Evolutionary conservation across 2,888 invertebrate genomes (phyloP), one percentile per base, ranked within the genome.

Genomic region (Mycalesis mineus): DNA sequence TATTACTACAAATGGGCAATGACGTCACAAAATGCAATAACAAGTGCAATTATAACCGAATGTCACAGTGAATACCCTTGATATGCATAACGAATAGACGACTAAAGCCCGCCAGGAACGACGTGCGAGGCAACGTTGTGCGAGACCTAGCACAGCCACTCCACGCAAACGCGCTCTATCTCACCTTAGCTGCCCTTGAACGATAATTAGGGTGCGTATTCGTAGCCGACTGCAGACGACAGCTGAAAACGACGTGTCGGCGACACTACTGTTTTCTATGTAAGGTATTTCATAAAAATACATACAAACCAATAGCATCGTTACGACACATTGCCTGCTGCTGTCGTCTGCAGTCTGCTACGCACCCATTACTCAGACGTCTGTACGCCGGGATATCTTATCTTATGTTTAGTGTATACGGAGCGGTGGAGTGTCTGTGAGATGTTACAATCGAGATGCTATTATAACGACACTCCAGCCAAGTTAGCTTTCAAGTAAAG

Each of bases 121-220:
- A 79, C 68, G 82, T 81, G 83, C 73, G 85, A 84, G 86, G 87
- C 84, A 83, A 83, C 87, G 84, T 85, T 83, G 85, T 85, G 86
- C 82, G 83, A 76, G 79, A 65, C 73, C 61, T 64, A 64, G 70
- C 73, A 68, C 69, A 60, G 63, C 49, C 71, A 64, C 71, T 53
- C 60, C 55, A 49, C 57, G 22, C 58, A 22, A 50, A 55, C 66
- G 56, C 36, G 47, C 55, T 39, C 31, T 9, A 14, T 45, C 45
- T 31, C 33, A 11, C 33, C 17, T 14, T n/a, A 49, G 49, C 39
- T 49, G 49, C 49, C 49, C 37, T 49, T 14, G n/a, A 49, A 37
- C 37, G 28, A 39, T 47, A 47, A 31, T 8, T n/a, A n/a, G n/a
- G n/a, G n/a, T n/a, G n/a, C n/a, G n/a, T n/a, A n/a, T n/a, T n/a